Evolutionary conservation across 1,140 invertebrate species (phyloP), one percentile per base, ranked within the genome.

Genomic region (Zaprionus camerounensis): DNA sequence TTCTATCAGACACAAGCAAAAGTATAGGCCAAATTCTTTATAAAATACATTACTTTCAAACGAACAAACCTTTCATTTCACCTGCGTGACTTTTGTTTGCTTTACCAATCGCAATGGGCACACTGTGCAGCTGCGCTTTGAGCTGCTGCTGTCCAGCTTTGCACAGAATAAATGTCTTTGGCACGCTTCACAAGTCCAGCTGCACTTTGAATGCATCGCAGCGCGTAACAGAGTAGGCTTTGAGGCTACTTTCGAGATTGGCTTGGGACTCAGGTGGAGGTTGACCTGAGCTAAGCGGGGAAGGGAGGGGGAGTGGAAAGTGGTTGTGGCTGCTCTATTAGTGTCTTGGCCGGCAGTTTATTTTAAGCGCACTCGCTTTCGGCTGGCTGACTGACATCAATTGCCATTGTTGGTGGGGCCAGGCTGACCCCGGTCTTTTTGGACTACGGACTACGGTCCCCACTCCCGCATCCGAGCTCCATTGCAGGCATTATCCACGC

Each of bases 401-500:
- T 74, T 78, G 51, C 41, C 56, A 17, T 53, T 41, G 49, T 26
- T 44, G 38, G 20, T 57, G 64, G 58, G 15, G 36, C 41, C 31
- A 11, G 13, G 11, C 17, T 68, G 34, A 66, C 69, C 66, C 38
- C 24, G 24, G 7, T 34, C 44, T 7, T 2, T 31, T 2, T 2
- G 28, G 28, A 31, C 28, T 31, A 31, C 28, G 28, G 28, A n/a
- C 24, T 31, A 2, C 26, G 5, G 15, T 4, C 7, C n/a, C 17
- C n/a, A 22, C n/a, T 20, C 46, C 46, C 46, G 46, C 17, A 53
- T 44, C n/a, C 57, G 51, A 11, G 49, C 65, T 51, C n/a, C 55
- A 63, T 55, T 68, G 49, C 64, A 76, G 65, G 81, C 73, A 87
- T 87, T 87, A 87, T 87, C 83, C 83, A 22, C 76, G 84, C 84